These are phyloP conservation scores for Danio tinwini DNA, from an alignment of 2,797 vertebrate species.

Conservation along the genomic window DNA sequence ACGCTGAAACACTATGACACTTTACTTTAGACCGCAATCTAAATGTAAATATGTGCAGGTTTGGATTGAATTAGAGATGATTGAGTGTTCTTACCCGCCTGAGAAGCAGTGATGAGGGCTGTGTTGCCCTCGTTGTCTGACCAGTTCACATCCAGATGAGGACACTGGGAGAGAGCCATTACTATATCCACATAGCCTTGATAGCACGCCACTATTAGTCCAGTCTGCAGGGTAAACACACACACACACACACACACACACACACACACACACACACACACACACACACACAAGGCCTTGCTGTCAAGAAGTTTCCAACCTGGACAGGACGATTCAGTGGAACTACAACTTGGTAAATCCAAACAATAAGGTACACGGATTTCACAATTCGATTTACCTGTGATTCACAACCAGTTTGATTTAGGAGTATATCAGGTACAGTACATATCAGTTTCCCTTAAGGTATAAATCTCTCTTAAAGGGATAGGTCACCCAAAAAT, in stretches of 20 bases:
- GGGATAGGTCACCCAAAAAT: no score
- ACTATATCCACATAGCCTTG: conserved; percentile 94
- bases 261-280: conserved; percentile 38
- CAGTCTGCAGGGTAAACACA: conserved; percentile 77
- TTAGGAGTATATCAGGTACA: neutral
- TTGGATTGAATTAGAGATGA: neutral
- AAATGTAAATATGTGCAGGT: neutral
- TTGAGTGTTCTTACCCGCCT: conserved; percentile 86
- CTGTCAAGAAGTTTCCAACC: conserved; percentile 32
- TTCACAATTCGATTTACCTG: neutral
- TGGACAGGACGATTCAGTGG: neutral
- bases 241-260: conserved; percentile 32
- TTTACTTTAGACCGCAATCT: neutral
- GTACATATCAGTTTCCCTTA: neutral
- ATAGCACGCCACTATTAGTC: conserved; percentile 93
- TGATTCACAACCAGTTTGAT: neutral
- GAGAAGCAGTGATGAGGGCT: conserved; percentile 91
- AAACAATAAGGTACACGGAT: neutral
- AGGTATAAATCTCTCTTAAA: neutral
- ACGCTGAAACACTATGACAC: neutral
- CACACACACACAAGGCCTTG: conserved; percentile 28
- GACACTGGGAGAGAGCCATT: conserved; percentile 90
- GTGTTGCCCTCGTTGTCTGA: conserved; percentile 98
- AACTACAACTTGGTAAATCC: neutral
- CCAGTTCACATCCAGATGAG: conserved; percentile 94